These are phyloP conservation scores for Mactromeris polynyma DNA, from an alignment of 2,888 invertebrate species.

Conservation along the genomic window DNA sequence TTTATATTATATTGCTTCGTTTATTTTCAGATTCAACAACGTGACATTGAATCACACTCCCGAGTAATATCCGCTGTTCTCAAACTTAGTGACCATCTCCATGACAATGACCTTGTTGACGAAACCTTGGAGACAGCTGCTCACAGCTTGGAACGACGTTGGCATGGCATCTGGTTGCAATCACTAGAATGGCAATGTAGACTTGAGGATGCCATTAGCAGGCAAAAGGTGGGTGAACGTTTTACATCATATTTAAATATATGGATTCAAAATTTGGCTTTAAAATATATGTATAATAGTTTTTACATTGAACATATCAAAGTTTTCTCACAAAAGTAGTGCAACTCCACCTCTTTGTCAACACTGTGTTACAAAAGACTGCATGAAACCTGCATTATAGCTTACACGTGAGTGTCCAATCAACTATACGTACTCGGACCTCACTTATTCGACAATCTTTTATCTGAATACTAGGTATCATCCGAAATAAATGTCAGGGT, in stretches of 20 bases:
- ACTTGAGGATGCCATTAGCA: conserved; percentile 90
- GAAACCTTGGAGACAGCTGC: conserved; percentile 89
- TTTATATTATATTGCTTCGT: background rate
- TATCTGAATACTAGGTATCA: no score
- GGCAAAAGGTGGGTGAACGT: conserved; percentile 76
- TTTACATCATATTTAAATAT: background rate
- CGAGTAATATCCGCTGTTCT: conserved; percentile 86
- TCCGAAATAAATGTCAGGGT: no score
- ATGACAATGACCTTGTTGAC: conserved; percentile 71
- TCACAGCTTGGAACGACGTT: conserved; percentile 93
- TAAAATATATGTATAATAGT: background rate
- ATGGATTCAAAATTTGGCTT: background rate
- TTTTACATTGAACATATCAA: background rate
- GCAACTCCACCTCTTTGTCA: no score
- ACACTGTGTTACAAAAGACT: no score
- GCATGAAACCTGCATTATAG: no score
- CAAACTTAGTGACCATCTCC: conserved; percentile 86
- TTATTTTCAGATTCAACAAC: conserved; percentile 93
- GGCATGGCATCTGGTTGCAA: conserved; percentile 95
- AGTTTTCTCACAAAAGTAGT: no score
- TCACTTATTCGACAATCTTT: no score
- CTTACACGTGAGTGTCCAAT: background rate
- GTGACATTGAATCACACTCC: conserved; percentile 94
- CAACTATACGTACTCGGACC: no score
- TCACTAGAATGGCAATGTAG: conserved; percentile 97